phyloP scores from a whole-genome alignment of 2,113 vertebrate genomes.

The Ursus arctos region DNA sequence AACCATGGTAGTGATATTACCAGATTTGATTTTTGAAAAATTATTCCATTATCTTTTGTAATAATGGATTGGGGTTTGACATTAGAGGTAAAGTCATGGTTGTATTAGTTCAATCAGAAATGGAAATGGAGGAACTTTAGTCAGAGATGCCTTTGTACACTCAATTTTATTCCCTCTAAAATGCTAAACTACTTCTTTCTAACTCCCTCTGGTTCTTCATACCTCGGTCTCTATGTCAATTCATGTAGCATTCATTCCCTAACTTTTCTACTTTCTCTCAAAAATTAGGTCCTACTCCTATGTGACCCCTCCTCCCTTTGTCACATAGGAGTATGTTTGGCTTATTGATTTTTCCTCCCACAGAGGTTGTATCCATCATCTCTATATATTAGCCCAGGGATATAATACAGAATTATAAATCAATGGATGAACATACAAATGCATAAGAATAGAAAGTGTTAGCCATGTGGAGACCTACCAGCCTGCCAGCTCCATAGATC shows the following conservation, averaged over 20 bases:
- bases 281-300: neutral
- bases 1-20: conserved; percentile 31
- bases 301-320: neutral
- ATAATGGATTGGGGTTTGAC: neutral
- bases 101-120: conserved; percentile 13
- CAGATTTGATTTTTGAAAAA: conserved; percentile 54
- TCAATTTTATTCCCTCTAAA: neutral
- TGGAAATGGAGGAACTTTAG: neutral
- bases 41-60: conserved; percentile 29
- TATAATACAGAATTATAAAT: conserved; percentile 24
- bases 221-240: neutral
- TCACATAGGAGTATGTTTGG: neutral
- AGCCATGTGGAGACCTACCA: neutral
- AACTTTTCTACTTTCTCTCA: neutral
- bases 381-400: neutral
- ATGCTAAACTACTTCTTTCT: neutral
- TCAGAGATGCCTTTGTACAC: neutral
- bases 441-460: neutral
- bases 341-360: neutral
- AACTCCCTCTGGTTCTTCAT: conserved; percentile 28
- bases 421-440: neutral
- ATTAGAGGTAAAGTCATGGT: conserved; percentile 31
- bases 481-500: neutral
- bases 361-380: neutral
- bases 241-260: neutral